A percentile compares a stretch with the other conserved stretches of the same genome.
Evolutionary conservation across 1,140 invertebrate genomes (phyloP).

Genomic region (Marisa cornuarietis): DNA sequence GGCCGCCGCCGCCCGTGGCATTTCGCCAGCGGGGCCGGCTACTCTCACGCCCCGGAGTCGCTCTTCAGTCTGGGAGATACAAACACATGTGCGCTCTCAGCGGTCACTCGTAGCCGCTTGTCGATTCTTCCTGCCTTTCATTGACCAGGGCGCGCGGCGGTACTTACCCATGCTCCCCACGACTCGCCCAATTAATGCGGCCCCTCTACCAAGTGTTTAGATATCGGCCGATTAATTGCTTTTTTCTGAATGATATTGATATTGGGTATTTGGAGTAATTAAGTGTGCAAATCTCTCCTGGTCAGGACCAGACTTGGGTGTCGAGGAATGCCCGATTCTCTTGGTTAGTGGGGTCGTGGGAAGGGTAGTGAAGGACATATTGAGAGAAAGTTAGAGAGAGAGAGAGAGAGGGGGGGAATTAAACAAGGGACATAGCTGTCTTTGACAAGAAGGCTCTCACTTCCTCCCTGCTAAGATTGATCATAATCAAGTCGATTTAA

Average conservation of each 20-base stretch:
- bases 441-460: too few relatives aligned
- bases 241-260: slow-evolving; percentile 21
- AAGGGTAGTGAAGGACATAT: background rate
- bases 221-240: slow-evolving; percentile 26
- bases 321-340: slow-evolving; percentile 17
- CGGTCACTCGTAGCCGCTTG: slow-evolving; percentile 18
- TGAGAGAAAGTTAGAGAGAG: background rate
- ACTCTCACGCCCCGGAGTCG: slow-evolving; percentile 1
- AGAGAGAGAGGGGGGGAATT: background rate
- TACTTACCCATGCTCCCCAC: slow-evolving; percentile 20
- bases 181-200: slow-evolving; percentile 17
- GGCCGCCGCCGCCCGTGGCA: background rate
- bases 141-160: slow-evolving; percentile 1
- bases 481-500: too few relatives aligned
- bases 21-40: slow-evolving; percentile 16
- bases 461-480: too few relatives aligned
- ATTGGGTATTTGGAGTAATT: slow-evolving; percentile 26
- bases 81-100: slow-evolving; percentile 27
- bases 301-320: background rate
- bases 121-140: slow-evolving; percentile 2
- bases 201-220: slow-evolving; percentile 19
- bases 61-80: slow-evolving; percentile 23
- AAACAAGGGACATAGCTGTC: background rate
- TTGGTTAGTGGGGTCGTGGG: background rate
- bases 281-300: slow-evolving; percentile 19